These are phyloP conservation scores for Lacerta agilis DNA, from an alignment of 2,797 vertebrate species.

Conservation along the genomic window DNA sequence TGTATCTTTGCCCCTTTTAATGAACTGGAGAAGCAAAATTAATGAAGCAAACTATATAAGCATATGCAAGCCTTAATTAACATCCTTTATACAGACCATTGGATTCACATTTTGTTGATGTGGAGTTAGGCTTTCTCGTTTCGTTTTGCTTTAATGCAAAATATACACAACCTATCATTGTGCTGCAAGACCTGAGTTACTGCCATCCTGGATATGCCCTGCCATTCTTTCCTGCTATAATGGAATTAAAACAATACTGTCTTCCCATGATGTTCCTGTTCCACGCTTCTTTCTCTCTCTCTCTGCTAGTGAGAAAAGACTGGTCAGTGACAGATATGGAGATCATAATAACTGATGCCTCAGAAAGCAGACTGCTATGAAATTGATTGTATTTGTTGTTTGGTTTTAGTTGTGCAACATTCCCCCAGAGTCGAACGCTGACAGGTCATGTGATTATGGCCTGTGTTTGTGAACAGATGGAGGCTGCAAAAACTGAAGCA, in stretches of 20 bases:
- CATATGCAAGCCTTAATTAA: not conserved
- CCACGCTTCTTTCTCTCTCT: accelerated
- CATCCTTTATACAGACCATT: not conserved
- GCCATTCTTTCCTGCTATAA: not conserved
- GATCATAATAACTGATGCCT: constrained; percentile 17
- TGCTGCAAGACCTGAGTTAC: not conserved
- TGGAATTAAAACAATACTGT: not conserved
- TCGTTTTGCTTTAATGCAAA: no score
- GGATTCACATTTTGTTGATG: not conserved
- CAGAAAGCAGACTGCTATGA: not conserved
- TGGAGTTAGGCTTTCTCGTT: no score
- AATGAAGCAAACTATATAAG: not conserved
- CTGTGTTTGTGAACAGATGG: constrained; percentile 45
- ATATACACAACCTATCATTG: not conserved
- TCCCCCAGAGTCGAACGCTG: not conserved
- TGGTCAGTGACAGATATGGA: accelerated
- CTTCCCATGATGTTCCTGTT: not conserved
- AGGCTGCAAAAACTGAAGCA: constrained; percentile 25
- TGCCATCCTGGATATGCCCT: not conserved
- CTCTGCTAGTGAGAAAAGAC: accelerated
- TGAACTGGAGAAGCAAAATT: not conserved
- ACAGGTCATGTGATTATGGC: constrained; percentile 1
- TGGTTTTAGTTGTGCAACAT: accelerated
- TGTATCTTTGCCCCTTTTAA: not conserved
- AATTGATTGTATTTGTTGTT: not conserved